Conservation (phyloP, 2,888 invertebrate genomes). For the Penaeus monodon region DNA sequence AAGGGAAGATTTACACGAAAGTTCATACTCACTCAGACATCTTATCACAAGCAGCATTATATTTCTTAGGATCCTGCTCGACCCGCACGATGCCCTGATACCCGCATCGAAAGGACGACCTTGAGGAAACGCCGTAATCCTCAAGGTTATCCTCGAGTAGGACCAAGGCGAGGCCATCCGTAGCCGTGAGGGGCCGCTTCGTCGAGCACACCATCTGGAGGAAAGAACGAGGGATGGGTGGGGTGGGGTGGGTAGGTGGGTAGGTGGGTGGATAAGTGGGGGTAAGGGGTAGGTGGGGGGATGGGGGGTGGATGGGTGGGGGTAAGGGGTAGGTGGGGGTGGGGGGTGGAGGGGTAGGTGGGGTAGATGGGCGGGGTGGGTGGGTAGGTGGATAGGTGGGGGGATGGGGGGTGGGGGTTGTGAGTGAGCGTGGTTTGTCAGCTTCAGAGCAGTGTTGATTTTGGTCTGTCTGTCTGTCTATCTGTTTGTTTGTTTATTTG, state of each 20-base stretch:
- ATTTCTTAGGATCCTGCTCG: not conserved
- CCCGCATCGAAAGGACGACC: not conserved
- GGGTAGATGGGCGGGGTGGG: not conserved
- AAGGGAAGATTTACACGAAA: no score
- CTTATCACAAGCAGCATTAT: not conserved
- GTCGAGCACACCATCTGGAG: conserved; percentile 3
- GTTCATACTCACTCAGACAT: not conserved
- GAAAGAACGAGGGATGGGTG: not conserved
- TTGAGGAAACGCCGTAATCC: not conserved
- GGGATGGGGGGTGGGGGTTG: not conserved
- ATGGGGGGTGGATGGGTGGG: not conserved
- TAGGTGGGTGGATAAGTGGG: not conserved
- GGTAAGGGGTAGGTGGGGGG: not conserved
- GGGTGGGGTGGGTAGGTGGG: not conserved
- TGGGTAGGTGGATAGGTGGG: not conserved
- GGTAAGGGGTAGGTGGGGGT: not conserved
- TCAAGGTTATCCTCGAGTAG: not conserved
- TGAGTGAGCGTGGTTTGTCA: not conserved
- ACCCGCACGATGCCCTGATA: conserved; percentile 10
- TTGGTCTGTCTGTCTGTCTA: no score
- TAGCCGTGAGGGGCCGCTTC: not conserved
- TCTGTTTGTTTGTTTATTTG: no score
- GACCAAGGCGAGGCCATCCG: not conserved
- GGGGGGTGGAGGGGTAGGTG: not conserved
- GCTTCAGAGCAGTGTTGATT: no score